These are phyloP conservation scores for Periparus ater DNA, from an alignment of 2,797 vertebrate genomes.

Conservation along the genomic window DNA sequence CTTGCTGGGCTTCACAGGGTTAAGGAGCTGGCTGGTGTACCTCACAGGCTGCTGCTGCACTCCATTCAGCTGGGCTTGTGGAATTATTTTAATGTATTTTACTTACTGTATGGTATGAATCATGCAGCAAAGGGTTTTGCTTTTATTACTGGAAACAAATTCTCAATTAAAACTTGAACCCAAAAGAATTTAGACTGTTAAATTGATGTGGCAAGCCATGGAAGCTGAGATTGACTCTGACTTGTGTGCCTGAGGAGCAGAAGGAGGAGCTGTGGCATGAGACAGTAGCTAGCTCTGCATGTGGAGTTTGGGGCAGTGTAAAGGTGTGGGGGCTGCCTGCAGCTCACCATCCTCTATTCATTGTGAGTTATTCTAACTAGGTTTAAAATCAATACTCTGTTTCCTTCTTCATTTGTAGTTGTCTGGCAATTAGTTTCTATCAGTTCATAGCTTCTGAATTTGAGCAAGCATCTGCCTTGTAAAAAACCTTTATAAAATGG, in stretches of 20 bases:
- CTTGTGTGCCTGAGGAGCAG: background rate
- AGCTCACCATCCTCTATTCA: background rate
- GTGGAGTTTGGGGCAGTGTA: fast-evolving
- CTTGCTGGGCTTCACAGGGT: fast-evolving
- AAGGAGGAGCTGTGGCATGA: background rate
- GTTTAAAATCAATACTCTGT: background rate
- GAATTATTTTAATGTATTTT: background rate
- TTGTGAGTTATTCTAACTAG: background rate
- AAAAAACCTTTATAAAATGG: background rate
- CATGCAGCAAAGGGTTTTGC: background rate
- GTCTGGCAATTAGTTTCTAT: background rate
- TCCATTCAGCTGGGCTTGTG: background rate
- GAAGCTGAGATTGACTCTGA: background rate
- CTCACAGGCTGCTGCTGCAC: background rate
- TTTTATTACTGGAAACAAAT: conserved; percentile 11
- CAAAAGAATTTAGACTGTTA: background rate
- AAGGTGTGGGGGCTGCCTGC: background rate
- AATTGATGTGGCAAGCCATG: background rate
- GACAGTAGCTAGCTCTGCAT: background rate
- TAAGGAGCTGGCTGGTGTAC: background rate
- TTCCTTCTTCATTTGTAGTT: background rate
- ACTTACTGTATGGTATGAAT: background rate
- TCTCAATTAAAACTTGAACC: background rate
- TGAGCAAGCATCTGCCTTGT: background rate
- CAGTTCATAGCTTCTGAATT: background rate